These are phyloP conservation scores for Epirrhoe tristata DNA, from an alignment of 2,888 invertebrate genomes.

Conservation along the genomic window DNA sequence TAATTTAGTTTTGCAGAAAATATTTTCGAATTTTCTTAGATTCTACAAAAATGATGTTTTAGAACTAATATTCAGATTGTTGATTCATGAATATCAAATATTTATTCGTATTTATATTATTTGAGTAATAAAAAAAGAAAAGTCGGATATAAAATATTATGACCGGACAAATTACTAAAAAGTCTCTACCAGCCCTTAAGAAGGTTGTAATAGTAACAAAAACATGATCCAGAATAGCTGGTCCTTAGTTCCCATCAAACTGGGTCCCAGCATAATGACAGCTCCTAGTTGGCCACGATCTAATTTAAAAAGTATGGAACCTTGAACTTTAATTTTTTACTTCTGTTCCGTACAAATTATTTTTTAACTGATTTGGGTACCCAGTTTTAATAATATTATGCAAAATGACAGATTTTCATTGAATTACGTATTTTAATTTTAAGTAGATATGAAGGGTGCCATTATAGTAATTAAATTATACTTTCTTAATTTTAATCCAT, in stretches of 20 bases:
- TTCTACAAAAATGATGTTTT: too few species aligned
- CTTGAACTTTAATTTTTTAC: not conserved
- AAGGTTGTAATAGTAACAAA: constrained; percentile 37
- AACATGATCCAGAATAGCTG: constrained; percentile 44
- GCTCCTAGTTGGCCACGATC: constrained; percentile 47
- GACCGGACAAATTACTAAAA: not conserved
- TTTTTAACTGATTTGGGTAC: not conserved
- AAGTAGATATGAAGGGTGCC: too few species aligned
- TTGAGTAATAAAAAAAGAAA: not conserved
- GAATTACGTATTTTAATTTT: too few species aligned
- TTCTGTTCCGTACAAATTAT: constrained; percentile 4
- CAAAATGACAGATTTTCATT: too few species aligned
- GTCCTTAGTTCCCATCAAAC: constrained; percentile 56
- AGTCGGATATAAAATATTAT: not conserved
- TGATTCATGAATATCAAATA: too few species aligned
- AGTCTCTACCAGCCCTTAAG: not conserved
- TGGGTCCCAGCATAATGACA: constrained; percentile 52
- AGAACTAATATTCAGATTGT: too few species aligned
- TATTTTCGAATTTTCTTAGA: too few species aligned
- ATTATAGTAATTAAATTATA: too few species aligned
- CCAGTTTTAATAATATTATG: too few species aligned
- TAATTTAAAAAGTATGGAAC: constrained; percentile 45
- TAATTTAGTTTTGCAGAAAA: too few species aligned
- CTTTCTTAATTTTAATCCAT: too few species aligned
- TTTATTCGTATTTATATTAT: too few species aligned